These are phyloP conservation scores for Ochropleura leucogaster DNA, from an alignment of 2,888 invertebrate genomes.

Conservation along the genomic window DNA sequence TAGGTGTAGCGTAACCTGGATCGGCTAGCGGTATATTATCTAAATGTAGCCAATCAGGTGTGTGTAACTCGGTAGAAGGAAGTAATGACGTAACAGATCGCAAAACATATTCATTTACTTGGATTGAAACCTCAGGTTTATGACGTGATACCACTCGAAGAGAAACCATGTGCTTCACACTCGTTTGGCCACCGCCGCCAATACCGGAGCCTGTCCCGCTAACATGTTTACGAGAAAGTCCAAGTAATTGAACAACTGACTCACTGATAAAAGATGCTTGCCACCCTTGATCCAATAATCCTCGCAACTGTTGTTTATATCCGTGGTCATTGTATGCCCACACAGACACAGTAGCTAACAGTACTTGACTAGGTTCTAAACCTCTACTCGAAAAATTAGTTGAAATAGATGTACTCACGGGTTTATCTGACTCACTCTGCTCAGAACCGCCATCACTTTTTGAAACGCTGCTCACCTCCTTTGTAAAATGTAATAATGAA, in stretches of 20 bases:
- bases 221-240: constrained; percentile 5
- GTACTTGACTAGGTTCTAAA: background rate
- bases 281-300: constrained; percentile 4
- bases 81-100: background rate
- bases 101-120: background rate
- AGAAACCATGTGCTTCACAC: background rate
- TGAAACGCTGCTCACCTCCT: background rate
- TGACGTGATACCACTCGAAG: background rate
- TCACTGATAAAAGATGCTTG: background rate
- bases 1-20: background rate
- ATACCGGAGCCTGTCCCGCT: background rate
- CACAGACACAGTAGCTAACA: background rate
- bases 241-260: constrained; percentile 2
- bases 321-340: constrained; percentile 7
- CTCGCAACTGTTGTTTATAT: constrained; percentile 2
- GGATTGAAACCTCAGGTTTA: background rate
- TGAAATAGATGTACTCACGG: background rate
- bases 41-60: background rate
- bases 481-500: background rate
- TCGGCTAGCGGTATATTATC: background rate
- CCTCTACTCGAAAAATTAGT: constrained; percentile 2
- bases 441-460: background rate
- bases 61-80: background rate
- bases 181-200: background rate
- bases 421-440: background rate